phyloP scores from a whole-genome alignment of 2,797 vertebrate genomes.

The Chrosomus eos region DNA sequence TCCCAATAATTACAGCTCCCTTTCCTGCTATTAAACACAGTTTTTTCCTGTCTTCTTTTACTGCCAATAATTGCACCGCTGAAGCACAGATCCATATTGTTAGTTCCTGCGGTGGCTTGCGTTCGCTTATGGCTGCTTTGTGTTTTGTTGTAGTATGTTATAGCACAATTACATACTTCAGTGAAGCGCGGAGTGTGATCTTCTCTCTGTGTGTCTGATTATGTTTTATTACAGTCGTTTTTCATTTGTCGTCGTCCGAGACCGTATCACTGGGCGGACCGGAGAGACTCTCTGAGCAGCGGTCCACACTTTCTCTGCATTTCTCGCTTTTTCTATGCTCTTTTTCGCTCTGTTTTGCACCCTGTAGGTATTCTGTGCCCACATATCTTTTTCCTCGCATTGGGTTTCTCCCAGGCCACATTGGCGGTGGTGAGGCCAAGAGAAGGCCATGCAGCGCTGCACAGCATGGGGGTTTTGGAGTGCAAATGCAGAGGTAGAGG shows the following conservation, averaged over 20 bases:
- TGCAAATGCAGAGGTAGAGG: conserved; percentile 25
- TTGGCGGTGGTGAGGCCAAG: conserved; percentile 36
- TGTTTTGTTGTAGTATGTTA: conserved; percentile 68
- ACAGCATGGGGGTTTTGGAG: conserved; percentile 56
- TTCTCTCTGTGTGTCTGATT: conserved; percentile 66
- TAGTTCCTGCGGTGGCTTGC: conserved; percentile 60
- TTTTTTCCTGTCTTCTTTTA: conserved; percentile 25
- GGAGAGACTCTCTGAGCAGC: not conserved
- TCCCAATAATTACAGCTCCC: conserved; percentile 46
- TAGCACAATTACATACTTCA: conserved; percentile 76
- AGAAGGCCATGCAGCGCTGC: conserved; percentile 11
- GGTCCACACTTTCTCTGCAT: not conserved
- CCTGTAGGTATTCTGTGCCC: conserved; percentile 39
- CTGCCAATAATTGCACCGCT: conserved; percentile 40
- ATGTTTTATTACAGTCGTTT: conserved; percentile 67
- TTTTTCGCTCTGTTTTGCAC: conserved; percentile 16
- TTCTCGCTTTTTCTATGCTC: conserved; percentile 10
- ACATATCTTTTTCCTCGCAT: conserved; percentile 41
- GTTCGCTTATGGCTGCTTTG: conserved; percentile 63
- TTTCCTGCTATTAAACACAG: conserved; percentile 38
- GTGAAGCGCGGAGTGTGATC: conserved; percentile 75
- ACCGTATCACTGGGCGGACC: conserved; percentile 38
- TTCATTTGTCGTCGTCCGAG: conserved; percentile 52
- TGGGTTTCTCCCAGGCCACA: conserved; percentile 36
- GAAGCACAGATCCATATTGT: conserved; percentile 60